phyloP scores from a whole-genome alignment of 1,140 invertebrate species.

The Anastatus disparis region DNA sequence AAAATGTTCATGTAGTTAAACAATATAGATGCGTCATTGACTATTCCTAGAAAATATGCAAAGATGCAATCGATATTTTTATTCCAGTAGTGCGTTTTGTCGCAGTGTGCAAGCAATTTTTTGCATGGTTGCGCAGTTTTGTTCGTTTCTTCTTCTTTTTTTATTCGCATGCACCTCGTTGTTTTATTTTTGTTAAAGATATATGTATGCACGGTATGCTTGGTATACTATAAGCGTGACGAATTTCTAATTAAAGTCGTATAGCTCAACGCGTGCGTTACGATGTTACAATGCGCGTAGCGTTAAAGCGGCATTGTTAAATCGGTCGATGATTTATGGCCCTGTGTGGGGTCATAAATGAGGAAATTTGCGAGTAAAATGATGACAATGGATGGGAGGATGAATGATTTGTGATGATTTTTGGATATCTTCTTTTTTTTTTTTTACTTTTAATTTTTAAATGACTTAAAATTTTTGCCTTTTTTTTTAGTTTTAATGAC shows the following conservation, averaged over 20 bases:
- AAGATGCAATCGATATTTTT: too few relatives aligned
- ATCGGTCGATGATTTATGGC: constrained; percentile 41
- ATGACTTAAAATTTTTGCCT: constrained; percentile 11
- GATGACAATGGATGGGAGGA: constrained; percentile 43
- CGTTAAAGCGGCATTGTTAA: constrained; percentile 40
- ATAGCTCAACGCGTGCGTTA: neutral
- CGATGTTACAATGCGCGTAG: neutral
- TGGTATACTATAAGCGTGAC: constrained; percentile 31
- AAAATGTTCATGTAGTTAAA: too few relatives aligned
- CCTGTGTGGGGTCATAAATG: constrained; percentile 40
- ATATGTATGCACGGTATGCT: neutral
- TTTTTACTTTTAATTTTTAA: constrained; percentile 40
- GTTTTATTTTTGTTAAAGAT: too few relatives aligned
- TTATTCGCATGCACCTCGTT: too few relatives aligned
- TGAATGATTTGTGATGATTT: constrained; percentile 43
- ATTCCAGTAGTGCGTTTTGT: too few relatives aligned
- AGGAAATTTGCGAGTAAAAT: constrained; percentile 44
- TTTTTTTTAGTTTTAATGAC: constrained; percentile 23
- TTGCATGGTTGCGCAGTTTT: constrained; percentile 10
- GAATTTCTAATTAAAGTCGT: constrained; percentile 42
- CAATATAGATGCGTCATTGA: too few relatives aligned
- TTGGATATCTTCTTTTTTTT: too few relatives aligned
- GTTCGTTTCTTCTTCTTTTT: neutral
- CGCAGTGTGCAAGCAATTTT: too few relatives aligned
- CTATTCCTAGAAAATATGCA: too few relatives aligned